Evolutionary conservation across 64 coral and sea anemone genomes (phyloP), one percentile per base, ranked within the genome.

Genomic region (Montipora capricornis): DNA sequence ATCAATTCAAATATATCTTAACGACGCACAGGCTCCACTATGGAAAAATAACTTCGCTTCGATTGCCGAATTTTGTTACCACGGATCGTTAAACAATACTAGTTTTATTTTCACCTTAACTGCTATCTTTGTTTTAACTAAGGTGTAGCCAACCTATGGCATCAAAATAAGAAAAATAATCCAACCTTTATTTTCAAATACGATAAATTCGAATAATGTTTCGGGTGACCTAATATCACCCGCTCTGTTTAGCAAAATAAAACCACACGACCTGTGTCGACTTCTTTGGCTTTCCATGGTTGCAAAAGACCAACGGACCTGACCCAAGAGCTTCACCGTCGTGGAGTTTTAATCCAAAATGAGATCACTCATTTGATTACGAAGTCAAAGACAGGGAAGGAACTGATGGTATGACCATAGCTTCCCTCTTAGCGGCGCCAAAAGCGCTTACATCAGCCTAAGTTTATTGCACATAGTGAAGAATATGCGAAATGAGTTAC

Each of bases 401-500:
- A 7, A 5, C 52, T 10, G 52, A 55, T 55, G 10, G 1, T 55
- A 5, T 55, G 52, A 55, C 5, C 6, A 5, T 55, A 55, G 0
- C 5, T 7, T 55, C 6, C 6, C 5, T 55, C 52, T 55, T 55
- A 67, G 19, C 19, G 20, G 68, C 5, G 68, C 20, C 4, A 71
- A 20, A 20, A 20, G 62, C 16, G 16, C 2, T 15, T 67, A 67
- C 10, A 15, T 67, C 37, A 37, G 53, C 11, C 37, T 37, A 37
- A 37, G 37, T 71, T 71, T 19, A 71, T 71, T n/a, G 68, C 20
- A 20, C 11, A 71, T 15, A 71, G 61, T 14, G 5, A 60, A 53
- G 79, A 81, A 57, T 48, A 81, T 81, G 79, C 79, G 51, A 81
- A 81, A 59, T 81, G 79, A 81, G 52, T 50, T 81, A 13, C 53